Conservation (phyloP, 2,113 vertebrate species). For the Egretta garzetta region DNA sequence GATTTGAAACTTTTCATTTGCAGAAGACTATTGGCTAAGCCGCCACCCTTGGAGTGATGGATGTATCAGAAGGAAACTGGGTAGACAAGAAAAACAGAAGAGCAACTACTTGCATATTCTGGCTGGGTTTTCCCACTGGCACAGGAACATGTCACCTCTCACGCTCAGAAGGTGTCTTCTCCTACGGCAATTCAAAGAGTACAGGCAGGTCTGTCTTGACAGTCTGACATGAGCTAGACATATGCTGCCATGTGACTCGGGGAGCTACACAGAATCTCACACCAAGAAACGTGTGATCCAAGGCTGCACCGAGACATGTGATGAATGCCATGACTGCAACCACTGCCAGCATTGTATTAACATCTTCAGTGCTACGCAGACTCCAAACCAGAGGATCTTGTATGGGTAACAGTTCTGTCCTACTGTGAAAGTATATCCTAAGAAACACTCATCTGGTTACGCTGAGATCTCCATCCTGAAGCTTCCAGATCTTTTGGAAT, state of each 20-base stretch:
- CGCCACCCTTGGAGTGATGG: fast-evolving
- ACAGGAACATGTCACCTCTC: neutral
- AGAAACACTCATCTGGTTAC: neutral
- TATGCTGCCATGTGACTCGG: neutral
- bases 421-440: neutral
- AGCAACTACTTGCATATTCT: neutral
- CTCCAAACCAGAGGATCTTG: neutral
- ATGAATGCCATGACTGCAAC: fast-evolving
- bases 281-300: neutral
- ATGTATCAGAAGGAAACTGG: neutral
- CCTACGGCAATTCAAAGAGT: neutral
- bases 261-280: neutral
- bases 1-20: neutral
- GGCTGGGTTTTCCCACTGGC: neutral
- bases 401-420: neutral
- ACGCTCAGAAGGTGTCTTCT: neutral
- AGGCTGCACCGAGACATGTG: neutral
- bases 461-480: neutral
- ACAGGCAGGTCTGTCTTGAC: neutral
- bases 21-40: neutral
- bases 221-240: neutral
- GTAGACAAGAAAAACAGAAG: neutral
- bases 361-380: neutral
- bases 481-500: neutral
- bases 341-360: neutral